Percentiles rank a stretch among this genome's conserved stretches.
phyloP scores from a whole-genome alignment of 2,888 invertebrate species.

The Bedellia somnulentella region DNA sequence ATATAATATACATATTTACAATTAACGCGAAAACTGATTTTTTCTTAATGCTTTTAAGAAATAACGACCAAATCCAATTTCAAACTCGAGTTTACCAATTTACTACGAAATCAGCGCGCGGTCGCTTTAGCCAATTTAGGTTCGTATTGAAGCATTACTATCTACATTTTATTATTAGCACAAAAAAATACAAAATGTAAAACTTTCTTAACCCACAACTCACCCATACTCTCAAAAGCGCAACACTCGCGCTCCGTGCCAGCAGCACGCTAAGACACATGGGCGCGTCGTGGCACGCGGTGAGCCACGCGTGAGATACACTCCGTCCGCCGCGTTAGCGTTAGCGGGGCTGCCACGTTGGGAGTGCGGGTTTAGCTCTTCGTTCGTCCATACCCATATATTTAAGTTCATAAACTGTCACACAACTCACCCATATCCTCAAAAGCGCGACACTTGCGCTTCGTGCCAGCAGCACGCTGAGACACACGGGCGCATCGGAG shows the following conservation, averaged over 20 bases:
- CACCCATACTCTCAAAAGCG: conserved; percentile 73
- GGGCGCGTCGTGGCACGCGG: conserved; percentile 64
- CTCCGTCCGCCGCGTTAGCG: conserved; percentile 70
- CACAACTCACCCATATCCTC: conserved; percentile 66
- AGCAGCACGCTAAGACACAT: conserved; percentile 65
- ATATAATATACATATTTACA: no score
- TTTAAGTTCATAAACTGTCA: no score
- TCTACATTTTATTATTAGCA: no score
- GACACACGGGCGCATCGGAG: conserved; percentile 60
- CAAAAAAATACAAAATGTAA: no score
- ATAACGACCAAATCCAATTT: no score
- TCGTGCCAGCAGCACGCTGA: conserved; percentile 61
- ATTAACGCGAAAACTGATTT: no score
- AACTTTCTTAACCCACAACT: no score
- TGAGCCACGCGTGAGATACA: conserved; percentile 76
- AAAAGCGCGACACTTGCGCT: conserved; percentile 63
- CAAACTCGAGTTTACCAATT: no score
- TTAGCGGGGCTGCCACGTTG: conserved; percentile 64
- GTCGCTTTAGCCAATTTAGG: no score
- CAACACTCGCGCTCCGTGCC: conserved; percentile 50
- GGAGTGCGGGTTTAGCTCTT: conserved; percentile 45
- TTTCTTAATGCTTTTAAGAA: no score
- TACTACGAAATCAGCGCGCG: no score
- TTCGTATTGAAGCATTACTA: no score
- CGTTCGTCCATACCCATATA: conserved; percentile 70